phyloP scores from a whole-genome alignment of 2,888 invertebrate genomes.

The Eumacrocentrus americanus region DNA sequence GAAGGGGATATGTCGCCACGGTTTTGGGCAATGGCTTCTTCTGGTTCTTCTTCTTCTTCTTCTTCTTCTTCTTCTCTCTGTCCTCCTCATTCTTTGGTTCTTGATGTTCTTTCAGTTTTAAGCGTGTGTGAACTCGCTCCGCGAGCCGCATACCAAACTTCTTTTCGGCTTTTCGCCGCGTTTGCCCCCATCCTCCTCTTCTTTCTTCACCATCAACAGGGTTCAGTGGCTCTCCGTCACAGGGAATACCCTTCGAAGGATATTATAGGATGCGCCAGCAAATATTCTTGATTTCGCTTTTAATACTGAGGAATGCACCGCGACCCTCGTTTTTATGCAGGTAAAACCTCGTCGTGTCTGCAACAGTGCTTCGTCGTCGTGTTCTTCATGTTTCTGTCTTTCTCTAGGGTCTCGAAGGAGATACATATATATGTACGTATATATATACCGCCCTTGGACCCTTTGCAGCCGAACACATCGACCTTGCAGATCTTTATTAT shows the following conservation, averaged over 20 bases:
- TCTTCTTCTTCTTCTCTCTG: not conserved
- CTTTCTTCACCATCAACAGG: constrained; percentile 26
- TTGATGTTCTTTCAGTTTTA: constrained; percentile 21
- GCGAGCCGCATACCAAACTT: constrained; percentile 57
- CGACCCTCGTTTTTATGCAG: constrained; percentile 42
- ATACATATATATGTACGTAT: not conserved
- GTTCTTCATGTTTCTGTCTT: no score
- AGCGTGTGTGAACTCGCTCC: constrained; percentile 56
- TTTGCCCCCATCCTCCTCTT: constrained; percentile 23
- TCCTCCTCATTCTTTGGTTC: constrained; percentile 14
- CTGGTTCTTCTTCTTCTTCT: not conserved
- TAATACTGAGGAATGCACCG: not conserved
- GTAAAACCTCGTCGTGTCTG: constrained; percentile 27
- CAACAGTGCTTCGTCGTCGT: no score
- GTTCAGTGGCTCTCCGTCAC: constrained; percentile 28
- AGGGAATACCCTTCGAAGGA: not conserved
- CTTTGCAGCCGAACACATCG: constrained; percentile 33
- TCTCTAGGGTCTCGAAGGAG: no score
- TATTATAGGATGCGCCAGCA: not conserved
- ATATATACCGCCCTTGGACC: constrained; percentile 35
- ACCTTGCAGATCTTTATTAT: constrained; percentile 32
- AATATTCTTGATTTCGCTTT: not conserved
- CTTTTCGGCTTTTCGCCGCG: constrained; percentile 39
- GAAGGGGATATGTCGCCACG: constrained; percentile 46
- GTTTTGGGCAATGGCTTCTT: constrained; percentile 39